Evolutionary conservation across 2,888 invertebrate genomes (phyloP).

Genomic region (Pelosia muscerda): DNA sequence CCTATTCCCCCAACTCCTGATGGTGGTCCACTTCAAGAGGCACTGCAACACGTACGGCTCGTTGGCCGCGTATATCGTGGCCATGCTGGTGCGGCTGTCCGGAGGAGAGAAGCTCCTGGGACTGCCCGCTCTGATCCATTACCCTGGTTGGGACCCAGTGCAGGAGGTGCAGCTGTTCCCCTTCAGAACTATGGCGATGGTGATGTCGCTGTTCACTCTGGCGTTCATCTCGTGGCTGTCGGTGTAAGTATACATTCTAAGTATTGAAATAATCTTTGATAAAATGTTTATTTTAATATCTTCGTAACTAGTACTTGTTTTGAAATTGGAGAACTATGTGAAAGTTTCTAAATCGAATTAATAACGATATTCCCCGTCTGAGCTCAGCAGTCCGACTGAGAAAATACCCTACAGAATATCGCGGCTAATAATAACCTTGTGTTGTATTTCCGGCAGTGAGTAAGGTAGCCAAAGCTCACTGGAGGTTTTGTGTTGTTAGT

Average conservation of each 20-base stretch:
- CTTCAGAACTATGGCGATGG: constrained; percentile 98
- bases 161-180: constrained; percentile 97
- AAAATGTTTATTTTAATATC: no score
- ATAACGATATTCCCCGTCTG: no score
- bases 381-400: no score
- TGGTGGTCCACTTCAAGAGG: constrained; percentile 98
- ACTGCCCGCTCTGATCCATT: constrained; percentile 94
- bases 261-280: no score
- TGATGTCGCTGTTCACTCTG: constrained; percentile 93
- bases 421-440: no score
- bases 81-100: constrained; percentile 92
- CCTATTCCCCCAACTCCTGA: constrained; percentile 98
- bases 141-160: constrained; percentile 93
- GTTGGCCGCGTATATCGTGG: constrained; percentile 94
- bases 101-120: constrained; percentile 95
- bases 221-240: constrained; percentile 93
- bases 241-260: constrained; percentile 82
- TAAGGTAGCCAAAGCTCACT: no score
- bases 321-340: no score
- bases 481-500: no score
- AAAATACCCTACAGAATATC: no score
- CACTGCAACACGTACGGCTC: constrained; percentile 99
- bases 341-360: no score
- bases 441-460: no score
- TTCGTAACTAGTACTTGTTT: no score